Conservation (phyloP, 1,140 invertebrate genomes). For the Diabrotica virgifera region DNA sequence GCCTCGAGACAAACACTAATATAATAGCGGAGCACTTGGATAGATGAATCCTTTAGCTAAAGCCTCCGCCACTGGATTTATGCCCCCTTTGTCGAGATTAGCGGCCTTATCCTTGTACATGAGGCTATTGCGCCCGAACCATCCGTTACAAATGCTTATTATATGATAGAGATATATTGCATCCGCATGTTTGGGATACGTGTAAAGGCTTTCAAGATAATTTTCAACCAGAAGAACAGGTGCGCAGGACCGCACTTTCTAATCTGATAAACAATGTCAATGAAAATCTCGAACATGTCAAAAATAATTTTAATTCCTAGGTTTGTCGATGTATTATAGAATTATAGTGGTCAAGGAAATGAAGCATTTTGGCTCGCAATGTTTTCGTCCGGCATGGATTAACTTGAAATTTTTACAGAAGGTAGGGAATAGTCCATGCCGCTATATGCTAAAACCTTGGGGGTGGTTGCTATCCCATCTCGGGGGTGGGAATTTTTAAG, state of each 20-base stretch:
- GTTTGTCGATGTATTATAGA: too few species aligned
- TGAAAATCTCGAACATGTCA: too few species aligned
- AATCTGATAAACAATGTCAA: too few species aligned
- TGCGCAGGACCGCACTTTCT: neutral
- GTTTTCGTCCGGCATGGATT: too few species aligned
- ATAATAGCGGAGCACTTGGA: neutral
- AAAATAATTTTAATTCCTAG: too few species aligned
- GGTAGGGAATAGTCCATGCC: too few species aligned
- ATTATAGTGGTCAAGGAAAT: too few species aligned
- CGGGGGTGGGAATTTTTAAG: too few species aligned
- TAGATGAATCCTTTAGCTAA: neutral
- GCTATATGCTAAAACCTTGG: too few species aligned
- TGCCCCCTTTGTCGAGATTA: slow-evolving; percentile 27
- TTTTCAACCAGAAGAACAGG: slow-evolving; percentile 18
- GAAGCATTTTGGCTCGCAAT: too few species aligned
- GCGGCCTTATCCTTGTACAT: slow-evolving; percentile 32
- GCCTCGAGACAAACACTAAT: neutral
- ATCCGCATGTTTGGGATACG: slow-evolving; percentile 30
- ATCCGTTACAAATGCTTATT: slow-evolving; percentile 37
- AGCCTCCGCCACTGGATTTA: slow-evolving; percentile 24
- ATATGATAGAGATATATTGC: slow-evolving; percentile 38
- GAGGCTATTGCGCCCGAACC: slow-evolving; percentile 25
- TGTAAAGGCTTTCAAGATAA: slow-evolving; percentile 19
- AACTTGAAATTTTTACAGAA: too few species aligned
- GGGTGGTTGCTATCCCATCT: too few species aligned